Evolutionary conservation across 2,797 vertebrate genomes (phyloP), one percentile per base, ranked within the genome.

Genomic region (Tamandua tetradactyla): DNA sequence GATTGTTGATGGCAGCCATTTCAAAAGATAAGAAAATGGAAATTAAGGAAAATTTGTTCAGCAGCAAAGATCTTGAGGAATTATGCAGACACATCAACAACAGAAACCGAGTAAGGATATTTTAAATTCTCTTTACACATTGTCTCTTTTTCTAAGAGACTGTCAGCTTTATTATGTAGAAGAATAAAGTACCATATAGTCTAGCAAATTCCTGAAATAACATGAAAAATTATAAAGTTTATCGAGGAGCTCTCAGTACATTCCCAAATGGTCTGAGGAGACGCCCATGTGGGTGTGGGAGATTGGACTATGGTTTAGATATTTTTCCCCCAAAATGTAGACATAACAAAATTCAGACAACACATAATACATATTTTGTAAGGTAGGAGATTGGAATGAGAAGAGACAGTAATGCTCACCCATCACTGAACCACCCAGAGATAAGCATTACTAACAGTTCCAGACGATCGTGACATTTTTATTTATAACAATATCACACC

Each of bases 1-100:
- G 99, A 62, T 98, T 99, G 11, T 96, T 99, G 61, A 96, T 98
- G 23, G 99, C 99, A 14, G 99, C 99, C 0, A 96, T 99, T 59
- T 95, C 95, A 35, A 76, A 94, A 88, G 99, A 99, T 1, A 75
- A 66, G 5, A 97, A 96, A n/a, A 87, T 30, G 32, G 97, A 95
- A 1, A 47, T 87, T 2, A 96, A 92, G 47, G 98, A 97, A 49
- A n/a, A 92, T 1, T 49, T 98, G 9, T 91, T 97, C 78, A 97
- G 97, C 76, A 99, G 98, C 97, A 99, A 98, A 97, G 99, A 99
- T 1, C 98, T 99, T 52, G 98, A 99, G 32, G 99, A 99, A 37
- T 37, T 98, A 78, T 98, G 99, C 87, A 98, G 98, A 37, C 99
- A 99, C 62, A 99, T 99, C 96, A 99, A 99, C 97, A 98, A 96